A percentile compares a stretch with the other conserved stretches of the same genome.
These are phyloP conservation scores for Danaus chrysippus DNA, from an alignment of 2,888 invertebrate genomes.

Conservation along the genomic window DNA sequence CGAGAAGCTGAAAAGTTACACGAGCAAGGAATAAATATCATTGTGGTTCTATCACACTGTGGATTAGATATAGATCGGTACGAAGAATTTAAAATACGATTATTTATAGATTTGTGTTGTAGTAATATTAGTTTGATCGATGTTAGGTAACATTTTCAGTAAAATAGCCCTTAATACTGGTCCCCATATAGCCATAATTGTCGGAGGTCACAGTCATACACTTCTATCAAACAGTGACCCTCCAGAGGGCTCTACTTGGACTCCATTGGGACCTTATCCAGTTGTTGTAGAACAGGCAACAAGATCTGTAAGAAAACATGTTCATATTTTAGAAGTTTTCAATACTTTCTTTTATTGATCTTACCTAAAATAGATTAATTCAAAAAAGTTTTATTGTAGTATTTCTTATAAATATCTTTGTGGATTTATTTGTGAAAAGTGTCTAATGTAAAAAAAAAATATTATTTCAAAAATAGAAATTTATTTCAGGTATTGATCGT, in stretches of 20 bases:
- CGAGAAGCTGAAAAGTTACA: slow-evolving; percentile 82
- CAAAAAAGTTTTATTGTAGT: background rate
- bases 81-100: too few species aligned
- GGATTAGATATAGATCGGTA: slow-evolving; percentile 84
- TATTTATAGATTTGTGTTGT: too few species aligned
- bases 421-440: too few species aligned
- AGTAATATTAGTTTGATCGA: background rate
- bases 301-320: slow-evolving; percentile 42
- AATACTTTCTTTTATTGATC: too few species aligned
- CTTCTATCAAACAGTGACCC: slow-evolving; percentile 81
- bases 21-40: slow-evolving; percentile 83
- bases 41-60: slow-evolving; percentile 90
- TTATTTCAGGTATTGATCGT: slow-evolving; percentile 71
- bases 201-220: slow-evolving; percentile 91
- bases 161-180: slow-evolving; percentile 83
- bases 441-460: too few species aligned
- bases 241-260: slow-evolving; percentile 71
- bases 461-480: too few species aligned
- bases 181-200: slow-evolving; percentile 87
- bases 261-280: slow-evolving; percentile 83
- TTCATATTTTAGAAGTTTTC: too few species aligned
- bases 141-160: slow-evolving; percentile 40
- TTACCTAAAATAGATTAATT: background rate
- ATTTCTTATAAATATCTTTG: too few species aligned
- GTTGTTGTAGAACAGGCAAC: slow-evolving; percentile 78